phyloP scores from a whole-genome alignment of 1,140 invertebrate genomes.

The Philopotamus ludificatus region DNA sequence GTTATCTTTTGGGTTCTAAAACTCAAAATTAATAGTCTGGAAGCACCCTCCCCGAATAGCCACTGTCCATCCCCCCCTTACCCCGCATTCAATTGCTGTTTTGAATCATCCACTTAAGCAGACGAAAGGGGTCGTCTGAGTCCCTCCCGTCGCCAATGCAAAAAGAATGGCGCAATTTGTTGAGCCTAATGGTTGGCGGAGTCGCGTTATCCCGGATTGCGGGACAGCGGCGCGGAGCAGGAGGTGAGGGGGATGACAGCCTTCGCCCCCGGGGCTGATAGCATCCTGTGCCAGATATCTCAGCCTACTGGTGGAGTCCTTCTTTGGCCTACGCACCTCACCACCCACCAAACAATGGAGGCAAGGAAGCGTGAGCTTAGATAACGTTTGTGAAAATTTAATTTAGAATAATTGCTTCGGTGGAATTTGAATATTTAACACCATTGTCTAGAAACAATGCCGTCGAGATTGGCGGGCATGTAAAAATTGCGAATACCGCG shows the following conservation, averaged over 20 bases:
- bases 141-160: not conserved
- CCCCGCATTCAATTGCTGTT: not conserved
- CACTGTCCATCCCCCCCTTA: not conserved
- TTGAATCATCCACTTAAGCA: not conserved
- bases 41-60: not conserved
- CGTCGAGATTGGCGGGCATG: not conserved
- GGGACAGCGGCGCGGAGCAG: not conserved
- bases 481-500: not conserved
- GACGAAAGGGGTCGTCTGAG: not conserved
- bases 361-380: constrained; percentile 29
- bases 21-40: not conserved
- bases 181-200: not conserved
- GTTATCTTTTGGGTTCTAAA: not conserved
- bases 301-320: no score
- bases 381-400: constrained; percentile 31
- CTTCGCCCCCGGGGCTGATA: no score
- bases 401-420: constrained; percentile 30
- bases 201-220: not conserved
- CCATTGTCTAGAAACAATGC: constrained; percentile 1
- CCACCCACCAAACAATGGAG: constrained; percentile 18
- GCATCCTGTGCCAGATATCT: no score
- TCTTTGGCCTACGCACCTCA: no score
- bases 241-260: no score
- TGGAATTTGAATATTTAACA: constrained; percentile 22
- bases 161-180: constrained; percentile 9